phyloP scores from a whole-genome alignment of 2,888 invertebrate species.

The Hydriomena furcata region DNA sequence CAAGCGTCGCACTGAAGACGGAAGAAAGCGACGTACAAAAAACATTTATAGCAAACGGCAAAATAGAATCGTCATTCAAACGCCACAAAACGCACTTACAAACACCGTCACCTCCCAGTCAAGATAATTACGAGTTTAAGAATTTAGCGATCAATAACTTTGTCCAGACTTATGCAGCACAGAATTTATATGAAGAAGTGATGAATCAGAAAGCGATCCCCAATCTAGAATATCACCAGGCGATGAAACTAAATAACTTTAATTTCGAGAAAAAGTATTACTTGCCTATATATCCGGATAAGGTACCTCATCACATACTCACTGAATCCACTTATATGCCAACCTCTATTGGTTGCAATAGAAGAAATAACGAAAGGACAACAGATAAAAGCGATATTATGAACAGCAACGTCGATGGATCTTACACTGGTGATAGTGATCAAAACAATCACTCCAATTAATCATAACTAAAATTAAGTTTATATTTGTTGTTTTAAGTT shows the following conservation, averaged over 20 bases:
- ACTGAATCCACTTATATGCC: conserved; percentile 31
- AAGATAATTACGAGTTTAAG: conserved; percentile 60
- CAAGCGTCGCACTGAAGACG: conserved; percentile 30
- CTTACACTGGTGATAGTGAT: conserved; percentile 27
- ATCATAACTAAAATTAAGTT: conserved; percentile 14
- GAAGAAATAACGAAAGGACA: conserved; percentile 36
- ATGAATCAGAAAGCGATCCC: conserved; percentile 37
- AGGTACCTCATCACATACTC: conserved; percentile 33
- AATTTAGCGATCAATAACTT: conserved; percentile 57
- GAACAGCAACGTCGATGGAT: conserved; percentile 23
- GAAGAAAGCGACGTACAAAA: conserved; percentile 13
- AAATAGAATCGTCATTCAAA: conserved; percentile 42
- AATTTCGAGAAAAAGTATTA: conserved; percentile 52
- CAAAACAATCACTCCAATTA: conserved; percentile 31
- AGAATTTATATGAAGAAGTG: conserved; percentile 37
- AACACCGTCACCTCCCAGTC: conserved; percentile 36
- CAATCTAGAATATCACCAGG: conserved; percentile 40
- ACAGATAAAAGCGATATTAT: conserved; percentile 36
- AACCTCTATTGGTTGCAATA: conserved; percentile 29
- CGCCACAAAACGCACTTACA: conserved; percentile 28
- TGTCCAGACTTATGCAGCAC: conserved; percentile 45
- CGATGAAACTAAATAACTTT: conserved; percentile 46
- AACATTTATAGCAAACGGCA: conserved; percentile 39
- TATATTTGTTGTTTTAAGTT: conserved; percentile 6
- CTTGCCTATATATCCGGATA: conserved; percentile 44